phyloP scores from a whole-genome alignment of 2,797 vertebrate genomes.

The Aldrovandia affinis region DNA sequence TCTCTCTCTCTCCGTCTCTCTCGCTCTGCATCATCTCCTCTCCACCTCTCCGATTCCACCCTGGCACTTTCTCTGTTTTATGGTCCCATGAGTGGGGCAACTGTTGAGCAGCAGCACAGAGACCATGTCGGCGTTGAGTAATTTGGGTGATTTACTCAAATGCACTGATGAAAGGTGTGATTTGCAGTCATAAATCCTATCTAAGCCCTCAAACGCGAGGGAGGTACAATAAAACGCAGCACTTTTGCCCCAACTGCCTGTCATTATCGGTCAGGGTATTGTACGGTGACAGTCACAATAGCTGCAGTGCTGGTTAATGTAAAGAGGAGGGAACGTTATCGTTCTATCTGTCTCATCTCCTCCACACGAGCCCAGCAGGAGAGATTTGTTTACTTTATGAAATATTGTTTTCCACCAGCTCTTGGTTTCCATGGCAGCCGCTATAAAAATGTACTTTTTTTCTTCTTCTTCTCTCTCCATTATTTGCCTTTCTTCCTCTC shows the following conservation, averaged over 20 bases:
- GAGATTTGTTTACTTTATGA: conserved; percentile 50
- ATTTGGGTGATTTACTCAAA: not conserved
- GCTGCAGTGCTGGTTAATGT: conserved; percentile 20
- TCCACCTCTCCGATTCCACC: not conserved
- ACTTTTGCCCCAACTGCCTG: conserved; percentile 9
- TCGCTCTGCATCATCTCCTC: not conserved
- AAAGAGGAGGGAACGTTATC: conserved; percentile 31
- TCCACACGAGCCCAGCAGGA: conserved; percentile 25
- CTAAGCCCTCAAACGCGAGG: conserved; percentile 12
- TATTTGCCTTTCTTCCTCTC: conserved; percentile 44
- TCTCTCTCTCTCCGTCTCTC: no score
- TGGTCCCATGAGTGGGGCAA: not conserved
- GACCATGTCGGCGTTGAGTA: not conserved
- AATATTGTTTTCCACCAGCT: conserved; percentile 35
- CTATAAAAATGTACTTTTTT: conserved; percentile 48
- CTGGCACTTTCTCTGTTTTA: not conserved
- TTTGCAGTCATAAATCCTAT: conserved; percentile 23
- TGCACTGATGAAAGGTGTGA: conserved; percentile 1
- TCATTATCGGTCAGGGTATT: conserved; percentile 11
- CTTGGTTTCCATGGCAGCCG: conserved; percentile 57
- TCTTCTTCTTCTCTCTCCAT: conserved; percentile 39
- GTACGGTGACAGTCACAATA: not conserved
- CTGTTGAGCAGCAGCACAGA: not conserved
- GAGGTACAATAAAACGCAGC: conserved; percentile 11
- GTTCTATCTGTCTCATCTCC: conserved; percentile 16